Evolutionary conservation across 2,113 vertebrate species (phyloP), one percentile per base, ranked within the genome.

Genomic region (Chaetodon trifascialis): DNA sequence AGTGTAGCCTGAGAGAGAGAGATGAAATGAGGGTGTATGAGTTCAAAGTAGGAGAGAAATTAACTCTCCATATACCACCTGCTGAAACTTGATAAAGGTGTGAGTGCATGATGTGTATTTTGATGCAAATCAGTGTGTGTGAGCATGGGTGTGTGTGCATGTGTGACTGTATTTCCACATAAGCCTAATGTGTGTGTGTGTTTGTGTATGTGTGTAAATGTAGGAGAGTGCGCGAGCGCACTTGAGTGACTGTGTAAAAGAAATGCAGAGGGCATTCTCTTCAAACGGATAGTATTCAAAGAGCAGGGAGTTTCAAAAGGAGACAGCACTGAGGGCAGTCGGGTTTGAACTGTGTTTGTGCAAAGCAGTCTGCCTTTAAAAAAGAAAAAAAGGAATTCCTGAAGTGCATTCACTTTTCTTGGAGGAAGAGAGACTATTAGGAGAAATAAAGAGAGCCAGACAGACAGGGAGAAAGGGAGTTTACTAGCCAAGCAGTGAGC

Each of bases 261-360:
- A 93, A 91, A 91, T 93, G 86, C 88, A 91, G 88, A 92, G 94
- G 92, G 89, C 88, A 91, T 87, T 90, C 69, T 88, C 87, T 93
- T 93, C 92, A 93, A 93, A 93, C 81, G 73, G 40, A 44, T 21
- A 25, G 82, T 77, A 93, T 93, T 94, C 92, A 94, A 94, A 94
- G 93, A 93, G 91, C 91, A 91, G 85, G n/a, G 74, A 77, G 76
- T 91, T 93, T 93, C 91, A 93, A 92, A 93, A 76, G 85, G 63
- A 94, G 89, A 91, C 88, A 88, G 88, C 89, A 87, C 93, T 89
- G 86, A 93, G 93, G 93, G 93, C 93, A 93, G 78, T 21, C 30
- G 44, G 85, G 92, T 93, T 94, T 94, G 91, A 94, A 93, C 91
- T 92, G 85, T 92, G 91, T 91, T 91, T 91, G 90, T 90, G 89